phyloP scores from a whole-genome alignment of 2,888 invertebrate genomes.

The Ommatoiulus sabulosus region DNA sequence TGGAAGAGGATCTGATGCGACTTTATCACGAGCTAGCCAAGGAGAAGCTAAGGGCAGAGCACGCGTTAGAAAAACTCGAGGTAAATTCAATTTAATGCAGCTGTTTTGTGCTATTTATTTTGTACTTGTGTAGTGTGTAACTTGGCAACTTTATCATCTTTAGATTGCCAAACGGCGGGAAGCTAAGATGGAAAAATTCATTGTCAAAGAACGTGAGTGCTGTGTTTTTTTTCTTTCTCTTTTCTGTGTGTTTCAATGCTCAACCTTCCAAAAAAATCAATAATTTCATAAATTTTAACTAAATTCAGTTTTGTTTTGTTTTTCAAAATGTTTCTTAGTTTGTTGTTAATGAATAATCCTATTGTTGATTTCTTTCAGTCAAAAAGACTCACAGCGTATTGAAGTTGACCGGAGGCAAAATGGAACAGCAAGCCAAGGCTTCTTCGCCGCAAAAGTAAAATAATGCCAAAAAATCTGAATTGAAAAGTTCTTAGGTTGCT shows the following conservation, averaged over 20 bases:
- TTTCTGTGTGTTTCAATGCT: neutral
- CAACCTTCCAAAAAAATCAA: neutral
- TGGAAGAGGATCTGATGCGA: constrained; percentile 45
- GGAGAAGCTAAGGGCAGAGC: constrained; percentile 47
- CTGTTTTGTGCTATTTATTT: neutral
- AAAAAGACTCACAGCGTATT: constrained; percentile 56
- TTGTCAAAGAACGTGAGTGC: constrained; percentile 58
- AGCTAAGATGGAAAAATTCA: constrained; percentile 57
- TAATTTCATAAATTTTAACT: too few relatives aligned
- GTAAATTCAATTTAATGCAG: constrained; percentile 25
- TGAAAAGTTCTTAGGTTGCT: neutral
- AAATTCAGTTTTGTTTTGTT: too few relatives aligned
- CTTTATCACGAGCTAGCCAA: constrained; percentile 51
- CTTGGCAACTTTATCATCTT: constrained; percentile 46
- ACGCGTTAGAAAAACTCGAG: constrained; percentile 54
- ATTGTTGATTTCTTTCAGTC: constrained; percentile 49
- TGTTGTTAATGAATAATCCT: neutral
- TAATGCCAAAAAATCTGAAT: neutral
- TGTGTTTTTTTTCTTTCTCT: neutral
- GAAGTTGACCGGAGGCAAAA: constrained; percentile 53
- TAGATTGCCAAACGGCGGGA: constrained; percentile 55
- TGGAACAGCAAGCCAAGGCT: constrained; percentile 52
- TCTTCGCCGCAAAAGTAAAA: neutral
- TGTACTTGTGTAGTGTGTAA: neutral
- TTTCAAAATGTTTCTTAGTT: too few relatives aligned